These are phyloP conservation scores for Plodia interpunctella DNA, from an alignment of 1,140 invertebrate genomes.

Conservation along the genomic window DNA sequence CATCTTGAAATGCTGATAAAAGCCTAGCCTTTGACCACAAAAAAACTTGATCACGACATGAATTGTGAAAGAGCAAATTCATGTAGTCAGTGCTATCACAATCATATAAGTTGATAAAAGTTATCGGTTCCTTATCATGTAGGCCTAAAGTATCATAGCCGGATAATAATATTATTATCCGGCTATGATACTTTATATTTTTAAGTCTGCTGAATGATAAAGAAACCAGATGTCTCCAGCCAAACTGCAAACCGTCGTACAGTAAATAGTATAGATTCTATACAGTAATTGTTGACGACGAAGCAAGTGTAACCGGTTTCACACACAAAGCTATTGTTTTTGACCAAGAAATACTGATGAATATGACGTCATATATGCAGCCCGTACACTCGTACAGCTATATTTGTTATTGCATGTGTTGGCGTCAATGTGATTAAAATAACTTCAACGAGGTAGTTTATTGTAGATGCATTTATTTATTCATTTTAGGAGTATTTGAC, in stretches of 20 bases:
- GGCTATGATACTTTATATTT: not conserved
- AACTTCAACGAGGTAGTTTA: not conserved
- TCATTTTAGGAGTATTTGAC: no score
- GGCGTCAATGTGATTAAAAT: not conserved
- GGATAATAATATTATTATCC: not conserved
- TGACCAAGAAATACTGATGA: not conserved
- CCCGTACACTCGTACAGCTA: no score
- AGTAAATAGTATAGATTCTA: not conserved
- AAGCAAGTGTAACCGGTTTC: not conserved
- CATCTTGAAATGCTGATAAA: no score
- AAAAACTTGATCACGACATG: no score
- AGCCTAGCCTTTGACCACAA: no score
- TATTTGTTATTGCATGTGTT: not conserved
- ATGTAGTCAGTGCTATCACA: no score
- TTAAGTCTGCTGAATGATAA: not conserved
- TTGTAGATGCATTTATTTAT: not conserved
- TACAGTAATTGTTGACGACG: not conserved
- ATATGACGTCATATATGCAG: not conserved
- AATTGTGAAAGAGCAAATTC: no score
- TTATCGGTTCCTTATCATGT: no score
- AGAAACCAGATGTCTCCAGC: not conserved
- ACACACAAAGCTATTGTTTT: constrained; percentile 1
- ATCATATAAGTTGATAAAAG: no score
- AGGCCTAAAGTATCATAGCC: no score
- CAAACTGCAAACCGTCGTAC: not conserved